These are phyloP conservation scores for Pluvialis apricaria DNA, from an alignment of 2,113 vertebrate genomes.

Conservation along the genomic window DNA sequence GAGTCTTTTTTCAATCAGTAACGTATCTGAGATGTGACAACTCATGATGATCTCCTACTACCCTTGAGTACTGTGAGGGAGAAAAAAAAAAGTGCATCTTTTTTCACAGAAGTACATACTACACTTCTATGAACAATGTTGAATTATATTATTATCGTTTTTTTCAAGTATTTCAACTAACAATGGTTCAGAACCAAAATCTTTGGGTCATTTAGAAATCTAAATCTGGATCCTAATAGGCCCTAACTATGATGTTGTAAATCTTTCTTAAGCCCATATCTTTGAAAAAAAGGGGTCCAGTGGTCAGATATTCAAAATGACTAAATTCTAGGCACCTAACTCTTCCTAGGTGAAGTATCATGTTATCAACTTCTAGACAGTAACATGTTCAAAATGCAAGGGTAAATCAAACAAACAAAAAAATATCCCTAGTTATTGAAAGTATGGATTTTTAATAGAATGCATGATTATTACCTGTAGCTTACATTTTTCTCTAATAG, in stretches of 20 bases:
- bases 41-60: not conserved
- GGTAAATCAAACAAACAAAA: not conserved
- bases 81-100: not conserved
- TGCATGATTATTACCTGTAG: slow-evolving; percentile 38
- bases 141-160: not conserved
- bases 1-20: not conserved
- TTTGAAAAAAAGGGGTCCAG: not conserved
- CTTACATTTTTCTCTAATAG: slow-evolving; percentile 58
- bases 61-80: not conserved
- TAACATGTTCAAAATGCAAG: not conserved
- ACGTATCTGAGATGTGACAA: not conserved
- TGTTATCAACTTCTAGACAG: not conserved
- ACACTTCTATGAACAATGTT: not conserved
- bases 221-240: not conserved
- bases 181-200: not conserved
- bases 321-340: not conserved
- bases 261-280: not conserved
- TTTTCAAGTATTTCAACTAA: not conserved
- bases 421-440: not conserved
- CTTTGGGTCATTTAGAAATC: not conserved
- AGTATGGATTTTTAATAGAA: not conserved
- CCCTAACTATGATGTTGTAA: not conserved
- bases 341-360: not conserved
- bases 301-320: not conserved
- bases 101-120: not conserved